Evolutionary conservation across 1,140 invertebrate species (phyloP).

Genomic region (Fragariocoptes setiger): DNA sequence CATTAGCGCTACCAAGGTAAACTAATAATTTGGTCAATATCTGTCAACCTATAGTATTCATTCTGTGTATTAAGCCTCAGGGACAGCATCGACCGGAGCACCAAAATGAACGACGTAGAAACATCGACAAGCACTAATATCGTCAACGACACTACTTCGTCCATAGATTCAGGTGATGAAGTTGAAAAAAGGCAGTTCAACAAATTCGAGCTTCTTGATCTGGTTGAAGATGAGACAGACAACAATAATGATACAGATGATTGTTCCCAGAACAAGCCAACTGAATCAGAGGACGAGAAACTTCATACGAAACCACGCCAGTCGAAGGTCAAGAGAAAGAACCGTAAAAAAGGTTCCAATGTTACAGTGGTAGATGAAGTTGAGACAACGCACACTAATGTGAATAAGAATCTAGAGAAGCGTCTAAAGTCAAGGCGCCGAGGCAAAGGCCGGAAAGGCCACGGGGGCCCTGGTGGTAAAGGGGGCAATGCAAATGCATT

Average conservation of each 20-base stretch:
- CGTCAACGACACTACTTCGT: too few relatives aligned
- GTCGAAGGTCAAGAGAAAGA: not conserved
- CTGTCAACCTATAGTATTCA: too few relatives aligned
- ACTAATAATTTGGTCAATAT: too few relatives aligned
- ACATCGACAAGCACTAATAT: not conserved
- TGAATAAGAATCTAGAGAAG: too few relatives aligned
- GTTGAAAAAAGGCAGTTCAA: not conserved
- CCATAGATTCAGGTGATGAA: not conserved
- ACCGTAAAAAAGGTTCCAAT: not conserved
- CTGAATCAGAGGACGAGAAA: not conserved
- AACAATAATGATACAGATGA: not conserved
- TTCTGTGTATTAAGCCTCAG: too few relatives aligned
- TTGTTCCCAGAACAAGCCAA: not conserved
- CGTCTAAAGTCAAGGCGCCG: not conserved
- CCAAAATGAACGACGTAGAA: not conserved
- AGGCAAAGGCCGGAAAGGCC: not conserved
- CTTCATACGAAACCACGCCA: not conserved
- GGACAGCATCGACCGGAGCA: too few relatives aligned
- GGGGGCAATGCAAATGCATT: not conserved
- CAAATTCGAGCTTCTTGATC: not conserved
- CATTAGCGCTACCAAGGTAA: too few relatives aligned
- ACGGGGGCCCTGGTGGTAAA: not conserved
- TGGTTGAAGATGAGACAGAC: not conserved
- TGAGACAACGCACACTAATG: too few relatives aligned
- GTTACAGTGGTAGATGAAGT: not conserved